These are phyloP conservation scores for Diadema setosum DNA, from an alignment of 35 echinoderm and acorn worm species.

Conservation along the genomic window DNA sequence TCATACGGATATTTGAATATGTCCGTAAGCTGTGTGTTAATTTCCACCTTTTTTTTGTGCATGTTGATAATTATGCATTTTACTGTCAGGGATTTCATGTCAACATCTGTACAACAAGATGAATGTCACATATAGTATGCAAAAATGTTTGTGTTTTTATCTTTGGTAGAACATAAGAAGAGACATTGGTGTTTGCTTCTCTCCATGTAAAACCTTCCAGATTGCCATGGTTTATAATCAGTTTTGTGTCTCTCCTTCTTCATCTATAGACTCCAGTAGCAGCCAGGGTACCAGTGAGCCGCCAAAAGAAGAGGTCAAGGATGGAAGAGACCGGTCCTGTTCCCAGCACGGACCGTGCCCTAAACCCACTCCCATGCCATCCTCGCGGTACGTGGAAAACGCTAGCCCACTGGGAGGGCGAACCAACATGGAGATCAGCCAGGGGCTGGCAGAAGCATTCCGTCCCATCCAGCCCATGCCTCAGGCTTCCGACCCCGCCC, in stretches of 20 bases:
- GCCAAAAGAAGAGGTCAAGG: background rate
- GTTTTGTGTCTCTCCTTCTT: background rate
- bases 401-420: background rate
- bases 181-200: too few species aligned
- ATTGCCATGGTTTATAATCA: too few species aligned
- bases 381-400: background rate
- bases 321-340: background rate
- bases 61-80: too few species aligned
- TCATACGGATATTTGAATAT: too few species aligned
- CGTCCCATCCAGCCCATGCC: background rate
- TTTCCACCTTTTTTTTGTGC: too few species aligned
- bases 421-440: background rate
- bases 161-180: too few species aligned
- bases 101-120: too few species aligned
- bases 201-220: too few species aligned
- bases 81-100: too few species aligned
- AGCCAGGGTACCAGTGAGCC: background rate
- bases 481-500: background rate
- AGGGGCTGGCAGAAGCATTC: background rate
- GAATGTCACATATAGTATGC: too few species aligned
- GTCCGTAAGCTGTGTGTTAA: too few species aligned
- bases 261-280: background rate
- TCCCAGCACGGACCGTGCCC: background rate
- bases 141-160: too few species aligned
- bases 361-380: background rate